Evolutionary conservation across 1,140 invertebrate genomes (phyloP).

Genomic region (Platorchestia sp.): DNA sequence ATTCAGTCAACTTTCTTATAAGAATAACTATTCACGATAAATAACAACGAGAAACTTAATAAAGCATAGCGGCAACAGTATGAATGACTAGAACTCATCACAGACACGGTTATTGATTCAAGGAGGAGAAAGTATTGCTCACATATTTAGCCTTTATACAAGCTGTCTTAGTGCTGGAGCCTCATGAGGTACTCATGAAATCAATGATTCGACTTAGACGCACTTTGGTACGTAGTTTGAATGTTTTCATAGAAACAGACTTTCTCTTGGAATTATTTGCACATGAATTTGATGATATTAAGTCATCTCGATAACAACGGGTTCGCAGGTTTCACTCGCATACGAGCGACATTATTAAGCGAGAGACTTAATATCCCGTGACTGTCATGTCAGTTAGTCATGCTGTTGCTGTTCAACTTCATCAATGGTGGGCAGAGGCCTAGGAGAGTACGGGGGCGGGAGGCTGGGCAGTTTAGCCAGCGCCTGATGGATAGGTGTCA

Average conservation of each 20-base stretch:
- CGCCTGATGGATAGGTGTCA: constrained; percentile 37
- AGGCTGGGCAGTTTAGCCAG: constrained; percentile 40
- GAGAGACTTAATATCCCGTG: background rate
- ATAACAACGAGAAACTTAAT: constrained; percentile 38
- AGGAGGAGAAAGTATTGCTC: background rate
- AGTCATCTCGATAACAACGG: too few species aligned
- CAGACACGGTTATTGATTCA: background rate
- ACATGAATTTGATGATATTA: background rate
- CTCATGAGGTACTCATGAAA: background rate
- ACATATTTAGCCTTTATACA: background rate
- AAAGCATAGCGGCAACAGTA: constrained; percentile 18
- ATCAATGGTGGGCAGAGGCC: background rate
- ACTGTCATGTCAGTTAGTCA: constrained; percentile 29
- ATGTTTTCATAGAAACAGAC: background rate
- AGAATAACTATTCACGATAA: constrained; percentile 10
- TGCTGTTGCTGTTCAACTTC: constrained; percentile 46
- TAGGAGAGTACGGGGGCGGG: constrained; percentile 1
- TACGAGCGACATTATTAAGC: background rate
- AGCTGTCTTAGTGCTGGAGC: background rate
- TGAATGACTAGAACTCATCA: constrained; percentile 27
- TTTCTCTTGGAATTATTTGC: background rate
- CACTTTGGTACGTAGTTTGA: background rate
- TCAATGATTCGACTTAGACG: background rate
- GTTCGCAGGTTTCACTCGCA: background rate
- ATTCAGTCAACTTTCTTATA: background rate